Conservation (phyloP, 2,888 invertebrate genomes). For the Tinea pellionella region DNA sequence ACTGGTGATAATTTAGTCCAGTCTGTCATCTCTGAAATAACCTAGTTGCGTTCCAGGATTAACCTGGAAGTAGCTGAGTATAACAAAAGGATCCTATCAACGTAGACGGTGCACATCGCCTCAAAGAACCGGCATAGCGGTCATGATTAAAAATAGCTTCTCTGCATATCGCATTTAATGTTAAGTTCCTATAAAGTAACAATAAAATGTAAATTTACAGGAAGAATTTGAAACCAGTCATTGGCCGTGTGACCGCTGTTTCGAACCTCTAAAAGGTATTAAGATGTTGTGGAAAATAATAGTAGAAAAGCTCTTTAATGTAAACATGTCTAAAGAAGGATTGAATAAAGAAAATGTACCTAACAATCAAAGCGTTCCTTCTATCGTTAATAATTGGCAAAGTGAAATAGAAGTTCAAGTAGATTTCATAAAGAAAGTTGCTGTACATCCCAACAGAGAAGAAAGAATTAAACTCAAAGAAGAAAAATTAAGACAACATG, state of each 20-base stretch:
- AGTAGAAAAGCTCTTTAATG: constrained; percentile 42
- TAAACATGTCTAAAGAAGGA: constrained; percentile 29
- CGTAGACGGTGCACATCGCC: too few species aligned
- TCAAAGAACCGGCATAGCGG: too few species aligned
- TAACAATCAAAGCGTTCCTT: constrained; percentile 26
- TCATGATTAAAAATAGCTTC: too few species aligned
- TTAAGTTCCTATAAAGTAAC: too few species aligned
- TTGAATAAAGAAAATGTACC: constrained; percentile 20
- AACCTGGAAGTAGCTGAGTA: too few species aligned
- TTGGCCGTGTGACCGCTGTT: constrained; percentile 56
- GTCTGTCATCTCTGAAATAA: too few species aligned
- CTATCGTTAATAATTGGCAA: constrained; percentile 42
- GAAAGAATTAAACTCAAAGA: neutral
- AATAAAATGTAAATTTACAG: constrained; percentile 25
- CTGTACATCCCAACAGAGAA: neutral
- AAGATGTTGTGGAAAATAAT: constrained; percentile 60
- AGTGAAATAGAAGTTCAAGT: constrained; percentile 43
- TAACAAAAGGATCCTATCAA: too few species aligned
- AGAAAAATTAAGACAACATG: neutral
- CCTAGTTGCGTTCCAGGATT: too few species aligned
- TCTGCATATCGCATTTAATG: too few species aligned
- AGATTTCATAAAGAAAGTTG: constrained; percentile 30
- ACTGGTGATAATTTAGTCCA: too few species aligned
- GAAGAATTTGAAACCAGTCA: constrained; percentile 54
- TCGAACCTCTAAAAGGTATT: constrained; percentile 50